phyloP scores from a whole-genome alignment of 1,140 invertebrate species.

The Tyrophagus putrescentiae region DNA sequence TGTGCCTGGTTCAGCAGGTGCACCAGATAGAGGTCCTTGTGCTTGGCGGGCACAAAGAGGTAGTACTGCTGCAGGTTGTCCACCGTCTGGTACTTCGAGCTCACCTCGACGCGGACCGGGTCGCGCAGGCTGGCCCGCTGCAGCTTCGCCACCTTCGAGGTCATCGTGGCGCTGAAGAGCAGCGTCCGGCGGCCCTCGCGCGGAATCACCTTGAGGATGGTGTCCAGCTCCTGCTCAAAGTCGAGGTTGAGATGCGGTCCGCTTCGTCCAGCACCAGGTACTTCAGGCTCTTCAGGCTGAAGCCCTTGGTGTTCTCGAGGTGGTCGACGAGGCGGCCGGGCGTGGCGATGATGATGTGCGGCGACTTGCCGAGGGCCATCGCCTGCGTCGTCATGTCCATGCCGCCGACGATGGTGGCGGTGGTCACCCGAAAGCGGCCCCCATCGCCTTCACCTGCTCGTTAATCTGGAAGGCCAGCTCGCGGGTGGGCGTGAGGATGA shows the following conservation, averaged over 20 bases:
- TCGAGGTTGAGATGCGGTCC: conserved; percentile 86
- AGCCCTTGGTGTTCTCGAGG: conserved; percentile 84
- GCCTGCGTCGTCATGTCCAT: conserved; percentile 94
- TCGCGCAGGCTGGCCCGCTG: conserved; percentile 76
- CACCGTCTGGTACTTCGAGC: conserved; percentile 93
- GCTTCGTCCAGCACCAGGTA: conserved; percentile 92
- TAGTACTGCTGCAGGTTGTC: conserved; percentile 90
- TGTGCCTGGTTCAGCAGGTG: conserved; percentile 88
- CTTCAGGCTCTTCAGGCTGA: conserved; percentile 70
- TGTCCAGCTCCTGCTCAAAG: conserved; percentile 88
- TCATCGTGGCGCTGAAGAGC: conserved; percentile 95
- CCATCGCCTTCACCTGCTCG: conserved; percentile 43
- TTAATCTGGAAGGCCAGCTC: conserved; percentile 66
- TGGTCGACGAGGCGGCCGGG: conserved; percentile 78
- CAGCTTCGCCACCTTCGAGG: conserved; percentile 79
- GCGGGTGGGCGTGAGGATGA: conserved; percentile 87
- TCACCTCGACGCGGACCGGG: conserved; percentile 88
- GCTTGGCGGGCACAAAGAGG: conserved; percentile 87
- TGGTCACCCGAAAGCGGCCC: conserved; percentile 65
- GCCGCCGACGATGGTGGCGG: conserved; percentile 84
- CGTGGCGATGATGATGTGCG: conserved; percentile 84
- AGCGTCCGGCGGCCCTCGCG: conserved; percentile 69
- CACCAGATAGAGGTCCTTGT: conserved; percentile 93
- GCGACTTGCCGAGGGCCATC: conserved; percentile 75
- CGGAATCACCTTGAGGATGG: conserved; percentile 81